A percentile compares a stretch with the other conserved stretches of the same genome.
Conservation (phyloP, 2,888 invertebrate genomes). For the Tupiocoris notatus region DNA sequence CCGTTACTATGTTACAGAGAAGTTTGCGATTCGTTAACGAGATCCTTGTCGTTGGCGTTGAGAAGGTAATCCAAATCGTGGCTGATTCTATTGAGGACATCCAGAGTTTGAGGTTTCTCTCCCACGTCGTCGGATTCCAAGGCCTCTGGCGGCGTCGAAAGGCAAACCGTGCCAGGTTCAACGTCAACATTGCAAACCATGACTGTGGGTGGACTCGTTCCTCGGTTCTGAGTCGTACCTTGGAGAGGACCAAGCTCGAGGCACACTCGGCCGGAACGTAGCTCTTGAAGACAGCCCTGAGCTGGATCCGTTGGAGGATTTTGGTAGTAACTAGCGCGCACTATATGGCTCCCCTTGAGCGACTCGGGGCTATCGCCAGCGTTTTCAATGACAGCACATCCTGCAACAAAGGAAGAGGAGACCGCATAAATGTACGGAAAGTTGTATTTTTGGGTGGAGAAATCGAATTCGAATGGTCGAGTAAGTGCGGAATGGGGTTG, state of each 20-base stretch:
- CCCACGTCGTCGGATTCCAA: slow-evolving; percentile 48
- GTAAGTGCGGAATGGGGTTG: too few relatives aligned
- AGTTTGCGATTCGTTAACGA: slow-evolving; percentile 43
- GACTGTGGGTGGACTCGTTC: slow-evolving; percentile 50
- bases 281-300: slow-evolving; percentile 53
- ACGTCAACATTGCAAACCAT: slow-evolving; percentile 53
- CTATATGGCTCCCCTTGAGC: slow-evolving; percentile 35
- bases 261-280: slow-evolving; percentile 59
- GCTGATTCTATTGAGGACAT: slow-evolving; percentile 74
- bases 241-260: slow-evolving; percentile 58
- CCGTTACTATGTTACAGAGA: slow-evolving; percentile 31
- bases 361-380: slow-evolving; percentile 42
- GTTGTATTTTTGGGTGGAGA: too few relatives aligned
- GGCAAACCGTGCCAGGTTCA: slow-evolving; percentile 50
- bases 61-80: slow-evolving; percentile 79
- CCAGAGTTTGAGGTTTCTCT: slow-evolving; percentile 27
- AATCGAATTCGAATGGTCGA: too few relatives aligned
- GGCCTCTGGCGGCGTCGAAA: slow-evolving; percentile 37
- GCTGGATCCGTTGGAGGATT: slow-evolving; percentile 45
- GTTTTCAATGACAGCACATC: slow-evolving; percentile 45
- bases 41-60: slow-evolving; percentile 56
- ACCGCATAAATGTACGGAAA: too few relatives aligned
- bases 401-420: slow-evolving; percentile 26
- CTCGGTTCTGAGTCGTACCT: neutral
- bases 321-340: slow-evolving; percentile 45